Conservation (phyloP, 35 echinoderm and acorn worm genomes). For the Apostichopus parvimensis region DNA sequence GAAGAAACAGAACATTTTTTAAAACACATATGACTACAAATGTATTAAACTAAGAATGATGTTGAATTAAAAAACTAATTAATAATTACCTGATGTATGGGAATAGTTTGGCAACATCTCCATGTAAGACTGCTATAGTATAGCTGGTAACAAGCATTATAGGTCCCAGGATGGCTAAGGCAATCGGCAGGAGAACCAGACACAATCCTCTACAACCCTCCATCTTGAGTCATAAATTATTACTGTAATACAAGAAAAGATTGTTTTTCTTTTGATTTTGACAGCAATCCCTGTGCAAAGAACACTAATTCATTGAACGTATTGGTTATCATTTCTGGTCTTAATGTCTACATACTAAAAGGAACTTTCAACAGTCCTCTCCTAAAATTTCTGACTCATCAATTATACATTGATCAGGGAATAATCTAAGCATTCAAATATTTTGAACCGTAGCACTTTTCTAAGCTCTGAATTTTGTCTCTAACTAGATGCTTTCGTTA, state of each 20-base stretch:
- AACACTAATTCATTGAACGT: too few species aligned
- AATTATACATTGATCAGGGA: too few species aligned
- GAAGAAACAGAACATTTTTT: background rate
- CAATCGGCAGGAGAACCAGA: conserved; percentile 16
- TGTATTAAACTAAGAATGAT: too few species aligned
- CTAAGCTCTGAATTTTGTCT: too few species aligned
- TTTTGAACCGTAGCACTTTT: too few species aligned
- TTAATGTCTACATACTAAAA: too few species aligned
- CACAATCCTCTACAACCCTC: background rate
- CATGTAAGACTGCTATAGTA: conserved; percentile 31
- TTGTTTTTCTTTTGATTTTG: background rate
- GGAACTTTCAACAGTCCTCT: too few species aligned
- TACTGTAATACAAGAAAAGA: background rate
- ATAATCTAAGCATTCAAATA: too few species aligned
- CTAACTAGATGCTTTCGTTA: too few species aligned
- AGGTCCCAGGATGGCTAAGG: conserved; percentile 1
- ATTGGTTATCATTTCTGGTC: too few species aligned
- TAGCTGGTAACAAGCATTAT: conserved; percentile 36
- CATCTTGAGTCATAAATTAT: background rate
- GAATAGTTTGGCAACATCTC: conserved; percentile 43
- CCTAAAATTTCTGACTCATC: too few species aligned
- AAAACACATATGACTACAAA: background rate
- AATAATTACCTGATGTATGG: conserved; percentile 44
- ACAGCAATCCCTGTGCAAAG: background rate
- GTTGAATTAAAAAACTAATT: background rate